These are phyloP conservation scores for Enoplosus armatus DNA, from an alignment of 2,797 vertebrate species.

Conservation along the genomic window DNA sequence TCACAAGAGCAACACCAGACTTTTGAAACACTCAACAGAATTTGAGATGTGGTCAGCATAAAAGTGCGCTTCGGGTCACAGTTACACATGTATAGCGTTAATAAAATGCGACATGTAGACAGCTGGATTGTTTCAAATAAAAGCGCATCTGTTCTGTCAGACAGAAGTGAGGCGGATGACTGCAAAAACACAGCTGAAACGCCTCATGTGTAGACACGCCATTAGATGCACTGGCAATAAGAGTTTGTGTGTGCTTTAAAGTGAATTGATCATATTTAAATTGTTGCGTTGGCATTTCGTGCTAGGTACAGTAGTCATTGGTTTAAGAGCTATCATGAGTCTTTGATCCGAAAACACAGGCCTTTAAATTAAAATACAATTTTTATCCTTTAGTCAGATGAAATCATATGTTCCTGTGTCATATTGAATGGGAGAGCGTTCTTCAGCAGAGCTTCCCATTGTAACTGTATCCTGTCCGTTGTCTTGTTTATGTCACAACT, in stretches of 20 bases:
- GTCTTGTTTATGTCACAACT: constrained; percentile 59
- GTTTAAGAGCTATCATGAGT: constrained; percentile 23
- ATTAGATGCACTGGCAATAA: not conserved
- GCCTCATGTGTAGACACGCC: not conserved
- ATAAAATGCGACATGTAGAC: not conserved
- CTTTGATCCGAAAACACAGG: constrained; percentile 37
- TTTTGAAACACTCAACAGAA: not conserved
- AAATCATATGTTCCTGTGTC: constrained; percentile 24
- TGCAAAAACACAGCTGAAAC: not conserved
- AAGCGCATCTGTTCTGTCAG: not conserved
- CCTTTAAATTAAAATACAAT: constrained; percentile 21
- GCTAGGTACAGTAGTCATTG: not conserved
- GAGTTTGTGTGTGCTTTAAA: not conserved
- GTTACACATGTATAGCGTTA: not conserved
- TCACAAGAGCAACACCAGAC: not conserved
- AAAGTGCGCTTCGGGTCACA: no score
- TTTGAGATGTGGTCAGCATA: not conserved
- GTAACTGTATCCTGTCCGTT: constrained; percentile 32
- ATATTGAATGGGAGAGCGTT: constrained; percentile 57
- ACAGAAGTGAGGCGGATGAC: not conserved
- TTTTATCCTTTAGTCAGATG: constrained; percentile 23
- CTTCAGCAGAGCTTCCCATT: constrained; percentile 51
- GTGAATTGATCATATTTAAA: not conserved
- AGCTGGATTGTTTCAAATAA: not conserved
- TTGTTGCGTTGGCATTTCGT: not conserved